Percentiles rank a stretch among this genome's conserved stretches.
These are phyloP conservation scores for Alitta virens DNA, from an alignment of 2,888 invertebrate species.

Conservation along the genomic window DNA sequence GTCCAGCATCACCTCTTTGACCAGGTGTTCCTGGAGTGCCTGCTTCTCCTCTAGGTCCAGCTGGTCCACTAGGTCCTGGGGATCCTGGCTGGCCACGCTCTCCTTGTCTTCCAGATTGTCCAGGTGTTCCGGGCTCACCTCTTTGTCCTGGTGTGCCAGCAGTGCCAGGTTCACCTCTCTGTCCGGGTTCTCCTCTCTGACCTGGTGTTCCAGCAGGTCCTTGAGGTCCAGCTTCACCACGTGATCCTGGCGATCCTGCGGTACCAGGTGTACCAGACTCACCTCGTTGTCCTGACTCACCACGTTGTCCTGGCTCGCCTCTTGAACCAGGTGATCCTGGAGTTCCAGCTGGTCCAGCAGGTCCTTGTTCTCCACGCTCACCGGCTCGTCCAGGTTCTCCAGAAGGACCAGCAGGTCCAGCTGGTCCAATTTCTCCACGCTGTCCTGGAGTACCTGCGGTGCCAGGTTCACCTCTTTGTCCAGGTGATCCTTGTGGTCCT, in stretches of 20 bases:
- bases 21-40: conserved; percentile 17
- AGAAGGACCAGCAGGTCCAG: conserved; percentile 5
- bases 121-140: conserved; percentile 12
- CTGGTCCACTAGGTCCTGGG: neutral
- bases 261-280: conserved; percentile 18
- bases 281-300: conserved; percentile 16
- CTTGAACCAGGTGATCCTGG: conserved; percentile 22
- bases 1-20: conserved; percentile 2
- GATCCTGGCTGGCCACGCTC: conserved; percentile 1
- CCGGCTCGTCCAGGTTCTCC: conserved; percentile 7
- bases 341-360: conserved; percentile 17
- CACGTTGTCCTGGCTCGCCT: conserved; percentile 16
- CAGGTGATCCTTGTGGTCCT: conserved; percentile 21
- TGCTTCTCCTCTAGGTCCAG: conserved; percentile 3
- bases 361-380: conserved; percentile 12
- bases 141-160: conserved; percentile 10
- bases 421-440: conserved; percentile 11
- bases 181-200: conserved; percentile 3
- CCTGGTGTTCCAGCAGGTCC: conserved; percentile 13
- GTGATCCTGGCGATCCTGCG: conserved; percentile 10
- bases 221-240: conserved; percentile 8
- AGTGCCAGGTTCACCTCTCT: conserved; percentile 25
- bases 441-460: conserved; percentile 9
- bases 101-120: conserved; percentile 1
- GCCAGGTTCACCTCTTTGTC: conserved; percentile 24